Conservation (phyloP, 2,888 invertebrate species). For the Troilus luridus region DNA sequence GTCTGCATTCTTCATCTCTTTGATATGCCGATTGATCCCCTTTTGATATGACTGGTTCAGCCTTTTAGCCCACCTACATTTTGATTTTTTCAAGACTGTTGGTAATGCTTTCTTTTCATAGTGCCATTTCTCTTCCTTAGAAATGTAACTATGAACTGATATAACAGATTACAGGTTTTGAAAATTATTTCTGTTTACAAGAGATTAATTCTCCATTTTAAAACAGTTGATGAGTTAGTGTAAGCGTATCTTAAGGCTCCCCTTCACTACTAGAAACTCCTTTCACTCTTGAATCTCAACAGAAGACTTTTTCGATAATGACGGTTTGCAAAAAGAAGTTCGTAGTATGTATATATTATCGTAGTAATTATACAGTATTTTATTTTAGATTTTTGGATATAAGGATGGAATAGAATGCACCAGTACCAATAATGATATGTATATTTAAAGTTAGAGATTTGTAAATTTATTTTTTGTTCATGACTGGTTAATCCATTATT, state of each 20-base stretch:
- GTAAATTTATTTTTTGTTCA: no score
- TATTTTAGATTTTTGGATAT: background rate
- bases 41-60: no score
- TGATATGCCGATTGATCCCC: no score
- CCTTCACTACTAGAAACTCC: background rate
- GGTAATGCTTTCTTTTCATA: no score
- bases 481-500: no score
- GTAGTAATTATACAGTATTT: background rate
- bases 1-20: no score
- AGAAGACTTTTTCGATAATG: background rate
- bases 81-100: no score
- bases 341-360: background rate
- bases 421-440: no score
- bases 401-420: background rate
- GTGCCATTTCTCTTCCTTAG: background rate
- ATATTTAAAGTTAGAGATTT: no score
- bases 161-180: background rate
- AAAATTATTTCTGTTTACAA: background rate
- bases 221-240: constrained; percentile 6
- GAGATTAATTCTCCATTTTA: constrained; percentile 11
- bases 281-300: background rate
- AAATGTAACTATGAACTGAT: background rate
- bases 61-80: no score
- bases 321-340: background rate
- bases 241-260: background rate